Evolutionary conservation across 2,888 invertebrate genomes (phyloP), one percentile per base, ranked within the genome.

Genomic region (Macaria notata): DNA sequence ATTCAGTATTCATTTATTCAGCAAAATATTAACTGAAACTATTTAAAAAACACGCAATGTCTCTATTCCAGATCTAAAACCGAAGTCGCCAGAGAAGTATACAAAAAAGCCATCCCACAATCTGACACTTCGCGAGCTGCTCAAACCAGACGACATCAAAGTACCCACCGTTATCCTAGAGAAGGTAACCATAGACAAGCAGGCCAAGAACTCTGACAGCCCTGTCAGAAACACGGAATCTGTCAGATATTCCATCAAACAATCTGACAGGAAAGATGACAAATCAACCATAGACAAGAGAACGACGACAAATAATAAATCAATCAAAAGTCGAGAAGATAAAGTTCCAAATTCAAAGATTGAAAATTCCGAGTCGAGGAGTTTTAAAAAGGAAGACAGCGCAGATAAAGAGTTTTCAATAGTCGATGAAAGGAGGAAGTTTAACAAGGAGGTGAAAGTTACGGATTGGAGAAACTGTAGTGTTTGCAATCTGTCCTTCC

Each of bases 401-500:
- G 39, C 46, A 54, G 57, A 49, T 1, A 51, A 49, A 9, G 53
- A 46, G 29, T 46, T 51, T 51, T 38, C 55, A 48, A 29, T 41
- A 31, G 38, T 45, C 41, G 56, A 59, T 19, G 36, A 50, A 33
- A 9, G 52, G 31, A 59, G 52, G 31, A 56, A 56, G 49, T 47
- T 47, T 7, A 44, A 43, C 36, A 54, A 62, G 51, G 62, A 61
- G 38, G 59, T 64, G 31, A 55, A 59, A 46, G 56, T 64, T 49
- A 56, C 52, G 9, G 78, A 78, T 9, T 71, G 72, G 71, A 83
- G 73, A 59, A 68, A 61, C 9, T 90, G 90, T 54, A 65, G 61
- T 0, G 51, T 83, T 57, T 90, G 90, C 65, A 84, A 75, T 59
- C 63, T 82, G 42, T 73, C 78, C 0, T 90, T 87, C 59, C 73